A percentile compares a stretch with the other conserved stretches of the same genome.
Evolutionary conservation across 2,113 vertebrate genomes (phyloP).

Genomic region (Pituophis catenifer): DNA sequence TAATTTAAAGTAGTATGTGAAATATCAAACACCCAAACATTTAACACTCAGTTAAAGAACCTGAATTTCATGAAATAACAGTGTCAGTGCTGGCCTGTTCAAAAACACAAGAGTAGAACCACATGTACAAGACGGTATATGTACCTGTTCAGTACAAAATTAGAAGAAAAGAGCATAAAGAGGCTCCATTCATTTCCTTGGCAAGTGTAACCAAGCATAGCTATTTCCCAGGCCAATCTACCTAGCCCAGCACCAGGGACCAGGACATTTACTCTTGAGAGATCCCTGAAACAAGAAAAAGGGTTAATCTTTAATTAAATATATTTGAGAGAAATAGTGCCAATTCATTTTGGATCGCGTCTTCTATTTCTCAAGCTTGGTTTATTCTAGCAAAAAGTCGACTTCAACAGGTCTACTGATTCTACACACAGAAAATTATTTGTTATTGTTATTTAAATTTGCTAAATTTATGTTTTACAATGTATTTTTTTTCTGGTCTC

Average conservation of each 20-base stretch:
- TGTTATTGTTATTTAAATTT: neutral
- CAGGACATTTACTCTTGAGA: slow-evolving; percentile 92
- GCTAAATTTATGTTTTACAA: neutral
- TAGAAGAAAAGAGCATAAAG: slow-evolving; percentile 99
- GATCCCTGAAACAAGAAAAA: slow-evolving; percentile 85
- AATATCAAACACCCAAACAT: neutral
- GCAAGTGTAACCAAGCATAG: slow-evolving; percentile 91
- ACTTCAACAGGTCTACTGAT: neutral
- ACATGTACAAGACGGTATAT: slow-evolving; percentile 45
- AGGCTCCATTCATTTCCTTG: slow-evolving; percentile 99
- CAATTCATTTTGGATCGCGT: slow-evolving; percentile 7
- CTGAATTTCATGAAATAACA: neutral
- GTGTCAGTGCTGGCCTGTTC: neutral
- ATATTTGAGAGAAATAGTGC: slow-evolving; percentile 50
- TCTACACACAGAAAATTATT: neutral
- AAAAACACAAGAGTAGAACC: neutral
- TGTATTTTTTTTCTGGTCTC: neutral
- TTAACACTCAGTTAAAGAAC: neutral
- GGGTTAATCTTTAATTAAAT: slow-evolving; percentile 68
- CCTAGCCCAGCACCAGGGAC: slow-evolving; percentile 97
- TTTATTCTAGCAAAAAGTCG: neutral
- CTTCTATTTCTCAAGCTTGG: neutral
- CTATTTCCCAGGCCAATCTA: slow-evolving; percentile 97
- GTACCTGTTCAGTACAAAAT: slow-evolving; percentile 99
- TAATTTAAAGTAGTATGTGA: neutral